Base-by-base conservation (phyloP, 2,888 invertebrate genomes). In the Lepetodrilus schrolli region DNA sequence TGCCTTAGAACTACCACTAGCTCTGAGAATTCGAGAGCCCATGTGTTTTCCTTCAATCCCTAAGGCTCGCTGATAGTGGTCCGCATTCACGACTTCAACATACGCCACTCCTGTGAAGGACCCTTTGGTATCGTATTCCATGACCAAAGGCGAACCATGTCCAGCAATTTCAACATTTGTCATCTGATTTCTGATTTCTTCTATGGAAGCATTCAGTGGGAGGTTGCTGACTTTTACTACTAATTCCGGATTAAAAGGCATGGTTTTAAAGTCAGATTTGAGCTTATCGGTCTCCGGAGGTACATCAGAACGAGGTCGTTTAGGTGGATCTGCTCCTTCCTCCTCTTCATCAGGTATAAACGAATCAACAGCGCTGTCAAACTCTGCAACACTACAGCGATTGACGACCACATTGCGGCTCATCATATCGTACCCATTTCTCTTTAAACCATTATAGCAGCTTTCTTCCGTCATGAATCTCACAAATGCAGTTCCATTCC, bases 121-220 rank as follows among this genome's bases (percentile, higher is more conserved):
- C 4, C 88, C 87, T 30, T 80, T 76, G n/a, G 73, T 74, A 69
- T 90, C 87, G 48, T 82, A 82, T 49, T 93, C 93, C 34, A 96
- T 91, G 94, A 94, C 73, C 93, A 95, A 74, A 4, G 83, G 80
- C 26, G 77, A 76, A 93, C 93, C 80, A 43, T 82, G 82, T 8
- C 84, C 78, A 93, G 92, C 66, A 93, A 95, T 90, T 92, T 95
- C 94, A 84, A 98, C 94, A 85, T 96, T 97, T 84, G 94, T 93
- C 93, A 99, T 98, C 93, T 95, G 98, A 91, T 95, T 95, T 80
- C 96, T 94, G 91, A 99, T 96, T 92, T 99, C 98, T 2, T 82
- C 79, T 36, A 74, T 75, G 5, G 78, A 82, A 10, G 82, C 80
- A 70, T 81, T 80, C 48, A 74, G 76, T 0, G 84, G 83, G 37